A percentile compares a stretch with the other conserved stretches of the same genome.
Evolutionary conservation across 2,113 vertebrate species (phyloP).

Genomic region (Mohoua ochrocephala): DNA sequence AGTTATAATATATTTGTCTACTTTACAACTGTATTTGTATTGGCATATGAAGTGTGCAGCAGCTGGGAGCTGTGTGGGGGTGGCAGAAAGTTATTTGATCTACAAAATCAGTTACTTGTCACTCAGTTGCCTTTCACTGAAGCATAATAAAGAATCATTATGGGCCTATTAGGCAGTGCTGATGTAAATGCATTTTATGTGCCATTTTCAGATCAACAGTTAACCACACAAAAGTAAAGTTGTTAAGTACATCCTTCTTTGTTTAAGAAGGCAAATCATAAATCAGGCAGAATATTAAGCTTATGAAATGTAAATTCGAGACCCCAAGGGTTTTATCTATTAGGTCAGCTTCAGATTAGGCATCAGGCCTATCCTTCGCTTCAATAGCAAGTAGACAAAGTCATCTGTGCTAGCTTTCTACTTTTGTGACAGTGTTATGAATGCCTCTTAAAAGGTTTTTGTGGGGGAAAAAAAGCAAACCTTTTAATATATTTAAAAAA

Average conservation of each 20-base stretch:
- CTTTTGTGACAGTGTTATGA: background rate
- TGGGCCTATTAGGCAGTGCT: slow-evolving; percentile 59
- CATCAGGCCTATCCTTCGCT: background rate
- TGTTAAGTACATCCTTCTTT: slow-evolving; percentile 48
- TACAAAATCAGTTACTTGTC: slow-evolving; percentile 60
- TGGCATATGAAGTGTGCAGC: slow-evolving; percentile 26
- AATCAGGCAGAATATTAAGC: slow-evolving; percentile 44
- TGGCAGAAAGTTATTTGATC: slow-evolving; percentile 55
- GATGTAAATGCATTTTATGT: slow-evolving; percentile 63
- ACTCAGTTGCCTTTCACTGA: slow-evolving; percentile 60
- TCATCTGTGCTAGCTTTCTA: background rate
- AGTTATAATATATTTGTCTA: slow-evolving; percentile 51
- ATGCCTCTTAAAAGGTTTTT: background rate
- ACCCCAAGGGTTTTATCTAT: slow-evolving; percentile 21
- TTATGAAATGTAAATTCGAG: slow-evolving; percentile 50
- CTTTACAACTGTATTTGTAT: slow-evolving; percentile 52
- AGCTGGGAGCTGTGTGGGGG: slow-evolving; percentile 35
- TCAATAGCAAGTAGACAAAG: background rate
- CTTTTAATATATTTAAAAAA: slow-evolving; percentile 7
- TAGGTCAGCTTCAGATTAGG: background rate
- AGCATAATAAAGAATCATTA: slow-evolving; percentile 66
- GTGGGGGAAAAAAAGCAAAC: background rate
- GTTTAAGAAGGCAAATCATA: slow-evolving; percentile 51
- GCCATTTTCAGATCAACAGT: slow-evolving; percentile 63
- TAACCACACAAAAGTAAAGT: slow-evolving; percentile 65